Conservation (phyloP, 2,113 vertebrate genomes). For the Tursiops truncatus region DNA sequence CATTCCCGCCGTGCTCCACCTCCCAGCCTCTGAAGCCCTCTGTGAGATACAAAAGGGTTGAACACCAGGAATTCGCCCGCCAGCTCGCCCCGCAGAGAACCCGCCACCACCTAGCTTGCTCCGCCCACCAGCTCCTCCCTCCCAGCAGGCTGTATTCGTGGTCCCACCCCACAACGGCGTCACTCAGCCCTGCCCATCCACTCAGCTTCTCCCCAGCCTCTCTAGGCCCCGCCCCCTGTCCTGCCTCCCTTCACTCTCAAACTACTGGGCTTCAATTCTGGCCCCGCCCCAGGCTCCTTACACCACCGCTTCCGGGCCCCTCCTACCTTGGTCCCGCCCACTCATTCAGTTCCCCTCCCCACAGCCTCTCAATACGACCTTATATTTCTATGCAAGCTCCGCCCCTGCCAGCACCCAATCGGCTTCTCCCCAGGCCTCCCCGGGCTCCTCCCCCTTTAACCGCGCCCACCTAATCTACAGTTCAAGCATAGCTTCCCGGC, state of each 20-base stretch:
- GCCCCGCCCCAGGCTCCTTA: rapidly evolving
- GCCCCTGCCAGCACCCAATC: background rate
- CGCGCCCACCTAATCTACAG: background rate
- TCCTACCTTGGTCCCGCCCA: background rate
- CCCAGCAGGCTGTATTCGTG: background rate
- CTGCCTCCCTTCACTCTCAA: no score
- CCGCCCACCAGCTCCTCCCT: background rate
- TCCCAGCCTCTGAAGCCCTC: constrained; percentile 74
- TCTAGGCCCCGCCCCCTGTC: background rate
- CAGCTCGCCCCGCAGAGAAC: no score
- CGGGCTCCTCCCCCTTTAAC: background rate
- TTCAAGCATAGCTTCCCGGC: rapidly evolving
- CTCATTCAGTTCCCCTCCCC: rapidly evolving
- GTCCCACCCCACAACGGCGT: rapidly evolving
- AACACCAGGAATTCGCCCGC: background rate
- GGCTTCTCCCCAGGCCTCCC: background rate
- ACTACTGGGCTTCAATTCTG: background rate
- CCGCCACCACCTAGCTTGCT: rapidly evolving
- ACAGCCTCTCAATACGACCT: rapidly evolving
- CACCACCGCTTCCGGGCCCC: rapidly evolving
- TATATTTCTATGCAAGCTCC: rapidly evolving
- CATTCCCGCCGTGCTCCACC: constrained; percentile 56
- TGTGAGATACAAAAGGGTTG: background rate
- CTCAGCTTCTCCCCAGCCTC: background rate
- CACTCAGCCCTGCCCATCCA: background rate